Percentiles rank a stretch among this genome's conserved stretches.
Conservation (phyloP, 2,888 invertebrate species). For the Pollenia griseotomentosa region DNA sequence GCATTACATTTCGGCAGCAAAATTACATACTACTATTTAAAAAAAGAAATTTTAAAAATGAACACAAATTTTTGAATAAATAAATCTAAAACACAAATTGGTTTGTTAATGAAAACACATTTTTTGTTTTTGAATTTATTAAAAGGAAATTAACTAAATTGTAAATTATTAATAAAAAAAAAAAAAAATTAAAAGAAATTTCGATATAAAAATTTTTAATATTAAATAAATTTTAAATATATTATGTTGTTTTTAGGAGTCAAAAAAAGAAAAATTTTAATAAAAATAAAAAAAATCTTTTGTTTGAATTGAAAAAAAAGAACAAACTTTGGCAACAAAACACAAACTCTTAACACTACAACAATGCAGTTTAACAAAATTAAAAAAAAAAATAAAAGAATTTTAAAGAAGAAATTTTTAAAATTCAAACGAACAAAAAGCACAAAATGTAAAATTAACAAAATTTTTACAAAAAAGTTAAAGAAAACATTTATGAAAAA, state of each 20-base stretch:
- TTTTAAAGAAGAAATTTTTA: slow-evolving; percentile 47
- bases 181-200: slow-evolving; percentile 63
- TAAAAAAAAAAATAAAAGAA: slow-evolving; percentile 62
- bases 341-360: slow-evolving; percentile 51
- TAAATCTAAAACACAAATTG: slow-evolving; percentile 22
- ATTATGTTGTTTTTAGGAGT: slow-evolving; percentile 83
- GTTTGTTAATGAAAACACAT: slow-evolving; percentile 15
- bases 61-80: slow-evolving; percentile 13
- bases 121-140: slow-evolving; percentile 27
- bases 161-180: slow-evolving; percentile 49
- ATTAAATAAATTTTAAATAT: slow-evolving; percentile 69
- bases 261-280: slow-evolving; percentile 74
- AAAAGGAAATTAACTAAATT: slow-evolving; percentile 49
- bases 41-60: slow-evolving; percentile 11
- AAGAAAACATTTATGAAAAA: slow-evolving; percentile 65
- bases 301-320: slow-evolving; percentile 77
- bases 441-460: slow-evolving; percentile 69
- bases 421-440: slow-evolving; percentile 51
- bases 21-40: slow-evolving; percentile 44
- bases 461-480: slow-evolving; percentile 67
- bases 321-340: slow-evolving; percentile 66
- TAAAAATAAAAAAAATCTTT: slow-evolving; percentile 74
- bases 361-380: slow-evolving; percentile 75
- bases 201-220: slow-evolving; percentile 52
- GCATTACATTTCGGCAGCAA: slow-evolving; percentile 77